Conservation (phyloP, 1,140 invertebrate species). For the Drosophila arizonae region DNA sequence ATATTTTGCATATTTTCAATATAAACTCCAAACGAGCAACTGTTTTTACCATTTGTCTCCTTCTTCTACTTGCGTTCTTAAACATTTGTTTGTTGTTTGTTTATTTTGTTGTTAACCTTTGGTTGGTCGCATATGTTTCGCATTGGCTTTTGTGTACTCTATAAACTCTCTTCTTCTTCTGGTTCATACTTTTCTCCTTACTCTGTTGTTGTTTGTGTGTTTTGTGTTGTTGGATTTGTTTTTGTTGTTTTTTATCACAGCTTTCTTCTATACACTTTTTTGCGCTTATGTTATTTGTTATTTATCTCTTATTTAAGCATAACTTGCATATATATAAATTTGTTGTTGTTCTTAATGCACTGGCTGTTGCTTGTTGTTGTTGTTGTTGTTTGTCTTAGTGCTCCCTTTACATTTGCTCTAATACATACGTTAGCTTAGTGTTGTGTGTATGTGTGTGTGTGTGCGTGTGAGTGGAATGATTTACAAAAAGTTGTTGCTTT, state of each 20-base stretch:
- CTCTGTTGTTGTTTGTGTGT: conserved; percentile 37
- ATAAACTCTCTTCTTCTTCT: conserved; percentile 19
- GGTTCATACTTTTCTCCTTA: conserved; percentile 12
- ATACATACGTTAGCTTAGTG: conserved; percentile 68
- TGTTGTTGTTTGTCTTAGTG: conserved; percentile 38
- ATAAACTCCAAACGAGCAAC: conserved; percentile 13
- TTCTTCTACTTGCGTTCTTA: conserved; percentile 6
- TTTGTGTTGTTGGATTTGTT: conserved; percentile 46
- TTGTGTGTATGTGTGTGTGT: too few relatives aligned
- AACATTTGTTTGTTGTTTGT: conserved; percentile 30
- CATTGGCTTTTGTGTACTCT: conserved; percentile 61
- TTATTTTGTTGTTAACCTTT: conserved; percentile 61
- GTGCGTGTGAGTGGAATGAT: conserved; percentile 67
- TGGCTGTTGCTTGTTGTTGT: conserved; percentile 19
- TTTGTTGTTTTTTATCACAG: conserved; percentile 65
- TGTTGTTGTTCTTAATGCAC: conserved; percentile 45
- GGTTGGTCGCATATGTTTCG: conserved; percentile 78
- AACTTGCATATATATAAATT: conserved; percentile 71
- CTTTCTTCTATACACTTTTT: conserved; percentile 63
- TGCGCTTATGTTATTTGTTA: conserved; percentile 64
- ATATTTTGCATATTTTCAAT: conserved; percentile 35
- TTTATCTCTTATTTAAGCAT: conserved; percentile 57
- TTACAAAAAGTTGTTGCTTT: conserved; percentile 71
- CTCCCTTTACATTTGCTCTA: conserved; percentile 15
- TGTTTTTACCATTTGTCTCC: conserved; percentile 6